Percentiles rank a stretch among this genome's conserved stretches.
phyloP scores from a whole-genome alignment of 2,797 vertebrate genomes.

The Rhynchotus rufescens region DNA sequence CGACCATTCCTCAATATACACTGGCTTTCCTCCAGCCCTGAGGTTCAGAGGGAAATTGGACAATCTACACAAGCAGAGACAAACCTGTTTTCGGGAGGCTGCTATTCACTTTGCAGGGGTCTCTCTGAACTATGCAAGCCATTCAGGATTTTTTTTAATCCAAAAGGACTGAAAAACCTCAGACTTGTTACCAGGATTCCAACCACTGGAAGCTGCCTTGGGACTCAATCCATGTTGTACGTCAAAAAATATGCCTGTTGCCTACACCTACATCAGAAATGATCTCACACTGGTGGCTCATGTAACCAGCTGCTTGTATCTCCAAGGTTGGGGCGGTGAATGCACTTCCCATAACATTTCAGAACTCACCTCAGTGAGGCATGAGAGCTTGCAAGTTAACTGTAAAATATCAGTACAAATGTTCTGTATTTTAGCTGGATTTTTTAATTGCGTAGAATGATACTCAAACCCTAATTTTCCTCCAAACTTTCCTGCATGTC shows the following conservation, averaged over 20 bases:
- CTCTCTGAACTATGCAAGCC: background rate
- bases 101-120: background rate
- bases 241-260: background rate
- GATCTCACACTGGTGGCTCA: background rate
- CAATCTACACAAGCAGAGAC: background rate
- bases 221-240: background rate
- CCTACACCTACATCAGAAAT: background rate
- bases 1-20: background rate
- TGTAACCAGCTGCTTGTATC: background rate
- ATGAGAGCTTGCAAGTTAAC: background rate
- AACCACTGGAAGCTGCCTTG: background rate
- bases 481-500: background rate
- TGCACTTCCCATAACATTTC: background rate
- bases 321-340: background rate
- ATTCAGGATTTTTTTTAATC: background rate
- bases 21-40: background rate
- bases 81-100: background rate
- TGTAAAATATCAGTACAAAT: background rate
- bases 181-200: background rate
- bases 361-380: background rate
- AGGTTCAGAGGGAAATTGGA: background rate
- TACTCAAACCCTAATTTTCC: background rate
- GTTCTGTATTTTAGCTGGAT: background rate
- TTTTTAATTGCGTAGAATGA: background rate
- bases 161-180: background rate